phyloP scores from a whole-genome alignment of 2,113 vertebrate genomes.

The Cephalopholis sonnerati region DNA sequence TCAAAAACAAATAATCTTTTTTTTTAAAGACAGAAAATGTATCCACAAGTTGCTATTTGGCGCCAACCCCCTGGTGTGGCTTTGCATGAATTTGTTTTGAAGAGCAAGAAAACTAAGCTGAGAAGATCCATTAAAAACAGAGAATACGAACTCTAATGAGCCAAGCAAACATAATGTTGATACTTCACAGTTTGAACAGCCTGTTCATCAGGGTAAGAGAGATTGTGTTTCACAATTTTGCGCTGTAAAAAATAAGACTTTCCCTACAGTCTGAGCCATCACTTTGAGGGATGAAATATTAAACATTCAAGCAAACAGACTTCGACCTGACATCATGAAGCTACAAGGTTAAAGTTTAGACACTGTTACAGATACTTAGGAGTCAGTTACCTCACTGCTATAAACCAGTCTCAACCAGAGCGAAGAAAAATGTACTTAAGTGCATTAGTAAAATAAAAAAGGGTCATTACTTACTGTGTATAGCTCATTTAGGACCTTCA shows the following conservation, averaged over 20 bases:
- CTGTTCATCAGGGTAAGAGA: not conserved
- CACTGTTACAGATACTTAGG: not conserved
- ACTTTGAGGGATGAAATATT: not conserved
- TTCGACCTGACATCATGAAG: not conserved
- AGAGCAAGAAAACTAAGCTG: constrained; percentile 6
- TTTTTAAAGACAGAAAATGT: not conserved
- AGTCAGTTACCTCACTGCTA: not conserved
- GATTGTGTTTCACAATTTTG: not conserved
- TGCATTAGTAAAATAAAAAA: constrained; percentile 32
- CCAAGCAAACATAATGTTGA: constrained; percentile 11
- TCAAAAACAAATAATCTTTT: not conserved
- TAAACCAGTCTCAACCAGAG: constrained; percentile 9
- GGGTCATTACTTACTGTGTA: constrained; percentile 92
- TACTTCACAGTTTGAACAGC: constrained; percentile 1
- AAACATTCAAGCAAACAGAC: too few species aligned
- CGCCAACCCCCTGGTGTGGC: constrained; percentile 8
- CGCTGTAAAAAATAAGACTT: constrained; percentile 23
- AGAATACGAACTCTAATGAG: constrained; percentile 14
- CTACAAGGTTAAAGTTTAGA: constrained; percentile 5
- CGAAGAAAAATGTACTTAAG: not conserved
- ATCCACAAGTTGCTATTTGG: not conserved
- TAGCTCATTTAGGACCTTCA: constrained; percentile 99
- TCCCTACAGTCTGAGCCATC: not conserved
- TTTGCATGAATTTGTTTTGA: constrained; percentile 28
- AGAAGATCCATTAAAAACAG: constrained; percentile 38